phyloP scores from a whole-genome alignment of 2,888 invertebrate genomes.

The Cantharis lateralis region DNA sequence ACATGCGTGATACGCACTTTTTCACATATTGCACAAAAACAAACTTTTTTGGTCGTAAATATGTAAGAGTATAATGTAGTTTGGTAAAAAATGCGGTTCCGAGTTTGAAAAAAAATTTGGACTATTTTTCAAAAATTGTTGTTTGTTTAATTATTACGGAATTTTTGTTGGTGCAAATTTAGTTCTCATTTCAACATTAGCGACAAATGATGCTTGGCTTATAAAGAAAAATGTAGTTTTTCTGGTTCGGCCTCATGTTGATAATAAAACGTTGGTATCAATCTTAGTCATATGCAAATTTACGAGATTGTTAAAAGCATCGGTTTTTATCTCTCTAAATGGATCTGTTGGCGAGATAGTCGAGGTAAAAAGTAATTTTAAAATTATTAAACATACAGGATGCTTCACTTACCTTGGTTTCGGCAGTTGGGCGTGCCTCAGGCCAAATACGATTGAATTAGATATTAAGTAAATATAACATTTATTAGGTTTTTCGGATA shows the following conservation, averaged over 20 bases:
- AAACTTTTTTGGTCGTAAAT: constrained; percentile 2
- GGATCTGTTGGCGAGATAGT: background rate
- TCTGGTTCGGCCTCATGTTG: background rate
- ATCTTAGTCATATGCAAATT: background rate
- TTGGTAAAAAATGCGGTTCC: background rate
- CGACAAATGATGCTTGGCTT: background rate
- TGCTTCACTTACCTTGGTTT: no score
- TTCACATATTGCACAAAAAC: constrained; percentile 4
- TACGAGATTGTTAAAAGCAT: background rate
- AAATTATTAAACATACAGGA: background rate
- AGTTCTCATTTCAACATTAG: background rate
- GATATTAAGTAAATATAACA: constrained; percentile 40
- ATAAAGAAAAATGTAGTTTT: background rate
- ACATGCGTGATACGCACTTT: constrained; percentile 4
- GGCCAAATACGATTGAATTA: background rate
- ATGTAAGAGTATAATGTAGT: background rate
- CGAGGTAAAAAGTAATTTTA: background rate
- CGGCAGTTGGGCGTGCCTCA: no score
- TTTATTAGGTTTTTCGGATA: constrained; percentile 39
- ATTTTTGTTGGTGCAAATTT: background rate
- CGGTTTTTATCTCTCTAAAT: background rate
- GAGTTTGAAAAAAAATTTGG: background rate
- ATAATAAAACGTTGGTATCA: background rate
- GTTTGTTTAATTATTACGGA: background rate
- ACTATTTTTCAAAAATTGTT: background rate